These are phyloP conservation scores for Eristalinus sepulchralis DNA, from an alignment of 2,888 invertebrate species.

Conservation along the genomic window DNA sequence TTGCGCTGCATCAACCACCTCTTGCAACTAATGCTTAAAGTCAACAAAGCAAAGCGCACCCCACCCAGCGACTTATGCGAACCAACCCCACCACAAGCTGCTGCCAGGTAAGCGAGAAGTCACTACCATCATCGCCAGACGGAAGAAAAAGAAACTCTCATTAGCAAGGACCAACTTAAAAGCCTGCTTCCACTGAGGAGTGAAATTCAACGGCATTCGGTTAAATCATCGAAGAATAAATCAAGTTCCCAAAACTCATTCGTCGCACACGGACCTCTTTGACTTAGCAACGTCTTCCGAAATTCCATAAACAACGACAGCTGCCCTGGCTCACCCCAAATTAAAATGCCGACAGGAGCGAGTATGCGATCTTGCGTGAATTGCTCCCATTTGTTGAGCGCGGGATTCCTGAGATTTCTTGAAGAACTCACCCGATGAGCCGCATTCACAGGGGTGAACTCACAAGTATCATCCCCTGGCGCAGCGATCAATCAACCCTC, in stretches of 20 bases:
- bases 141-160: background rate
- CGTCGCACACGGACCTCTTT: background rate
- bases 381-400: conserved; percentile 40
- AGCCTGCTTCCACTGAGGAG: background rate
- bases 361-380: conserved; percentile 53
- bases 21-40: background rate
- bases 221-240: background rate
- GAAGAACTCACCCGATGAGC: conserved; percentile 10
- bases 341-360: conserved; percentile 49
- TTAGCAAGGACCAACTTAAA: background rate
- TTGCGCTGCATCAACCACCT: background rate
- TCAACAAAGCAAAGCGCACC: background rate
- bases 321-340: conserved; percentile 43
- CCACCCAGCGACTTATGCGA: background rate
- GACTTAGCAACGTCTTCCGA: background rate
- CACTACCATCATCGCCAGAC: background rate
- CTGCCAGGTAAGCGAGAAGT: background rate
- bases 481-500: background rate
- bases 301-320: background rate
- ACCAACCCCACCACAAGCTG: background rate
- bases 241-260: background rate
- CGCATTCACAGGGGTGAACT: background rate
- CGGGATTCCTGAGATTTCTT: conserved; percentile 41
- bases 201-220: background rate
- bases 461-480: background rate